Conservation (phyloP, 2,113 vertebrate genomes). For the Cervus canadensis region DNA sequence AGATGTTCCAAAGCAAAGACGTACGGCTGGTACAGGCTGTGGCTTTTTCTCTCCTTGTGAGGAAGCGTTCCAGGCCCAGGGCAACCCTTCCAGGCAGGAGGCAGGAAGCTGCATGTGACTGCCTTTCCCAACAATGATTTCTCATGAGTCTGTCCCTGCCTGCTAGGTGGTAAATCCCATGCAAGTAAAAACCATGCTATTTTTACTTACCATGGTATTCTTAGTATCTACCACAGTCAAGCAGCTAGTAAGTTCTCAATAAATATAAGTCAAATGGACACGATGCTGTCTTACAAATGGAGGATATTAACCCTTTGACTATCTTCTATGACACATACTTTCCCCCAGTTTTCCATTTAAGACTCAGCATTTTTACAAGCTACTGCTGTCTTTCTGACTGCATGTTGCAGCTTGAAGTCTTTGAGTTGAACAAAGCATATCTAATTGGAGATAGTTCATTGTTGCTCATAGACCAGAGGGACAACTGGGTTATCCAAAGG, state of each 20-base stretch:
- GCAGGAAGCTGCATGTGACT: background rate
- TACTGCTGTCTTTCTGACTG: background rate
- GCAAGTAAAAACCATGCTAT: background rate
- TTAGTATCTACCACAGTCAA: background rate
- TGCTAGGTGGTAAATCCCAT: background rate
- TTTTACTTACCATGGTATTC: background rate
- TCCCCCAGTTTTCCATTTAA: background rate
- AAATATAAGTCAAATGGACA: background rate
- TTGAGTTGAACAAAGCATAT: background rate
- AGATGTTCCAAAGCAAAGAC: background rate
- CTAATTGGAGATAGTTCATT: background rate
- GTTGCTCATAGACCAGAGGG: background rate
- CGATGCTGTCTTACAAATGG: background rate
- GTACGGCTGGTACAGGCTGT: background rate
- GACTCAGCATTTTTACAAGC: background rate
- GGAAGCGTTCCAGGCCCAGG: background rate
- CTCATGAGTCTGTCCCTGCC: background rate
- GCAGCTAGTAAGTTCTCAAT: background rate
- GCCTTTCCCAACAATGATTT: background rate
- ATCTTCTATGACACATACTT: background rate
- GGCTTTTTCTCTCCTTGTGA: background rate
- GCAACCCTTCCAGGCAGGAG: background rate
- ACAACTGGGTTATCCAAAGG: background rate
- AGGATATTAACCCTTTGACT: background rate
- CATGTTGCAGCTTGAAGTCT: background rate